These are phyloP conservation scores for Actinernus sp. DNA, from an alignment of 92 coral and sea anemone genomes.

Conservation along the genomic window DNA sequence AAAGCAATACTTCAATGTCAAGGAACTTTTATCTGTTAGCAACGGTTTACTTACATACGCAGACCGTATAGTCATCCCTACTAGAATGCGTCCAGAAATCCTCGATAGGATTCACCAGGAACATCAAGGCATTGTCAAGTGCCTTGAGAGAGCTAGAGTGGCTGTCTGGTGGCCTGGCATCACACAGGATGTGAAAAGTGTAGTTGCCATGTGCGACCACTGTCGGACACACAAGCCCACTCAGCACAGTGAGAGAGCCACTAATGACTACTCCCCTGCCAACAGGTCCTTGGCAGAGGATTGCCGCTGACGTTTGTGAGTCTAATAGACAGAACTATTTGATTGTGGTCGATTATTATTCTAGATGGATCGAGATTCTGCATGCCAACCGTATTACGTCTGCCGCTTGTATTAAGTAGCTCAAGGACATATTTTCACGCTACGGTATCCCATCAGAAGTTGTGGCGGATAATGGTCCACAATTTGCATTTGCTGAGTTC, in stretches of 20 bases:
- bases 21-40: neutral
- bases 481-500: no score
- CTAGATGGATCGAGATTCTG: no score
- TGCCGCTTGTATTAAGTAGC: no score
- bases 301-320: constrained; percentile 17
- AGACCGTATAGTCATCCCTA: neutral
- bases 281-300: constrained; percentile 30
- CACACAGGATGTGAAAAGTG: constrained; percentile 12
- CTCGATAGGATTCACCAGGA: constrained; percentile 35
- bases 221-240: constrained; percentile 17
- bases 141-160: constrained; percentile 29
- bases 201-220: constrained; percentile 5
- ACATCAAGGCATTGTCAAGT: constrained; percentile 21
- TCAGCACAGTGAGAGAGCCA: constrained; percentile 7
- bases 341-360: no score
- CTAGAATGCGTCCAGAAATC: neutral
- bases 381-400: no score
- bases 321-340: constrained; percentile 9
- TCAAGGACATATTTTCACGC: no score
- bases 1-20: neutral
- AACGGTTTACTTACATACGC: neutral
- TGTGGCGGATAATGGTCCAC: no score
- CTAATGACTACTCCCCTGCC: constrained; percentile 18
- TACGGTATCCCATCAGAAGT: no score
- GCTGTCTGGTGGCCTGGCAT: constrained; percentile 55